Percentiles rank a stretch among this genome's conserved stretches.
Evolutionary conservation across 2,113 vertebrate genomes (phyloP).

Genomic region (Dicerorhinus sumatrensis): DNA sequence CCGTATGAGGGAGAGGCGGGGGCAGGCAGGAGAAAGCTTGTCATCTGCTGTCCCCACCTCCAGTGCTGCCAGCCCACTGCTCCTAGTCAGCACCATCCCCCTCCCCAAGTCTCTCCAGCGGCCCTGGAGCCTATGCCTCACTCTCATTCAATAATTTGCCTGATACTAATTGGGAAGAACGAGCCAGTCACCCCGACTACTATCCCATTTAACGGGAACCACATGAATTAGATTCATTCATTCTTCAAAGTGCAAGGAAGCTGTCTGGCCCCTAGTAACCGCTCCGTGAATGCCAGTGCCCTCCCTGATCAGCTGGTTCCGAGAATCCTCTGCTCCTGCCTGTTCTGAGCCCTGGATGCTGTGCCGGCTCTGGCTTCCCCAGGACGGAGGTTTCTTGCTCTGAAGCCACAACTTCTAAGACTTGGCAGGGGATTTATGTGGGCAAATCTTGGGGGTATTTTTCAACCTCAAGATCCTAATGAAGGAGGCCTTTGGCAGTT

Average conservation of each 20-base stretch:
- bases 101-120: not conserved
- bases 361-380: not conserved
- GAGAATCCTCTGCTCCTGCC: rapidly evolving
- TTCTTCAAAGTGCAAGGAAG: too few species aligned
- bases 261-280: rapidly evolving
- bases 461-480: too few species aligned
- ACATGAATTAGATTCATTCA: not conserved
- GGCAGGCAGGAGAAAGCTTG: not conserved
- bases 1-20: not conserved
- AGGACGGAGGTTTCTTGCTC: not conserved
- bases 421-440: not conserved
- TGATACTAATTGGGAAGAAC: not conserved
- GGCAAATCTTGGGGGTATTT: not conserved
- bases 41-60: not conserved
- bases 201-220: not conserved
- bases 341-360: rapidly evolving
- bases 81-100: not conserved
- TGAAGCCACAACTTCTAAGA: not conserved
- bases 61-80: too few species aligned
- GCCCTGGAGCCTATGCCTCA: not conserved
- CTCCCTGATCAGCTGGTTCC: rapidly evolving
- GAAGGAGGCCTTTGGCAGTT: not conserved
- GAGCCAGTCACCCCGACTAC: not conserved
- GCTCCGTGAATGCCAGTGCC: rapidly evolving
- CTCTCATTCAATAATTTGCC: not conserved